phyloP scores from a whole-genome alignment of 2,113 vertebrate species.

The Alethe diademata region DNA sequence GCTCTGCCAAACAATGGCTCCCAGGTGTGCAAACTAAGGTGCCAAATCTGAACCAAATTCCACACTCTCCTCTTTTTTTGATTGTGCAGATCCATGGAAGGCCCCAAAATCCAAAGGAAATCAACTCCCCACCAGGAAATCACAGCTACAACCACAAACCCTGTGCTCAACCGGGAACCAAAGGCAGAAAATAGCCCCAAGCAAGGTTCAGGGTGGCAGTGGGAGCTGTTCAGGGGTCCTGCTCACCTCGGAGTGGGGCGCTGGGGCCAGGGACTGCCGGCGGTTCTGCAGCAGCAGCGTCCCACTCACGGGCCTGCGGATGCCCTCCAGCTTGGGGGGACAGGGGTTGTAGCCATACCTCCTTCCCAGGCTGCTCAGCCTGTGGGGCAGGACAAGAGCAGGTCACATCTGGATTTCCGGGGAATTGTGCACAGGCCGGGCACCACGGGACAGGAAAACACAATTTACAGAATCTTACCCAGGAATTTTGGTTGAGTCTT shows the following conservation, averaged over 20 bases:
- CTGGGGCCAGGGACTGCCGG: neutral
- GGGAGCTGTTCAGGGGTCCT: fast-evolving
- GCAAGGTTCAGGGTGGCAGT: fast-evolving
- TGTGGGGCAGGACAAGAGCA: fast-evolving
- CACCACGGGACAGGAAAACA: neutral
- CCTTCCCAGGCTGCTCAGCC: slow-evolving; percentile 45
- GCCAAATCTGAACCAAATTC: neutral
- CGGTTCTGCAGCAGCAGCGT: slow-evolving; percentile 66
- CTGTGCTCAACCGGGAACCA: fast-evolving
- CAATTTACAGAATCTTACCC: slow-evolving; percentile 48
- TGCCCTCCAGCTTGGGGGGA: slow-evolving; percentile 59
- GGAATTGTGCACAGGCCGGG: fast-evolving
- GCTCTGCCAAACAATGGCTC: fast-evolving
- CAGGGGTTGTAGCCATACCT: slow-evolving; percentile 75
- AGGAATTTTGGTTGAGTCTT: slow-evolving; percentile 55
- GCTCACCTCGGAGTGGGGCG: slow-evolving; percentile 51
- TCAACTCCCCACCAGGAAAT: fast-evolving
- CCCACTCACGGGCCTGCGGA: slow-evolving; percentile 68
- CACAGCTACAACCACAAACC: neutral
- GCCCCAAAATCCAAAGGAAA: neutral
- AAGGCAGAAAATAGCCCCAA: fast-evolving
- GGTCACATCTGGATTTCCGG: fast-evolving
- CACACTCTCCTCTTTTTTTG: fast-evolving
- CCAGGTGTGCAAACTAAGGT: neutral
- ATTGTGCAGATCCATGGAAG: fast-evolving